Evolutionary conservation across 2,888 invertebrate species (phyloP), one percentile per base, ranked within the genome.

Genomic region (Chromoteleia sp.): DNA sequence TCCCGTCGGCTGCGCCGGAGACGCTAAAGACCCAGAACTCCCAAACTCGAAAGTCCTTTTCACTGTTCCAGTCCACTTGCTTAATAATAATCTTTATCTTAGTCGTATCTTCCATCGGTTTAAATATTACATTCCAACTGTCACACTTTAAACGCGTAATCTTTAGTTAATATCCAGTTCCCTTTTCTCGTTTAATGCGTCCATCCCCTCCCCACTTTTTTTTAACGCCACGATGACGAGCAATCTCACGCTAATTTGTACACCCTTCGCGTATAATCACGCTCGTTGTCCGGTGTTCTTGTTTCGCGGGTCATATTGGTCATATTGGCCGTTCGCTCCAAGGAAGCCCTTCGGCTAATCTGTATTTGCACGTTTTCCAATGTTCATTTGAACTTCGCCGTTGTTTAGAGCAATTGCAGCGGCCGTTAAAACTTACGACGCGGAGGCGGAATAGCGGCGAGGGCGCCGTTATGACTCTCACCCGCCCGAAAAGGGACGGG

Each of bases 391-490:
- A 82, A 82, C 74, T 70, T 70, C 1, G 19, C 17, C 71, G 50
- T 56, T 76, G 52, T 77, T 68, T 48, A 33, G 81, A 52, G 70
- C 59, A 74, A 82, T 77, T 78, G 58, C 74, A 70, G 36, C 52
- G 54, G 74, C 74, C 70, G 81, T 82, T 74, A 74, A 78, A 82
- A 82, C 77, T 81, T 74, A 74, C 77, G 73, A 73, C 30, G 68
- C 41, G 76, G 39, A 80, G 59, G 63, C 43, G 15, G 25, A 63
- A 75, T 50, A n/a, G 50, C 39, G 43, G 59, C 61, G 12, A 54
- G 33, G 59, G 29, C 50, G 48, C 25, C 52, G 63, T 70, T 74
- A 41, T 25, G 36, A 39, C 59, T 67, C 25, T 25, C 45, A 30
- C 29, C 45, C 2, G 15, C 33, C 8, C 19, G 30, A 19, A 21